phyloP scores from a whole-genome alignment of 2,113 vertebrate species.

The Empidonax alnorum region DNA sequence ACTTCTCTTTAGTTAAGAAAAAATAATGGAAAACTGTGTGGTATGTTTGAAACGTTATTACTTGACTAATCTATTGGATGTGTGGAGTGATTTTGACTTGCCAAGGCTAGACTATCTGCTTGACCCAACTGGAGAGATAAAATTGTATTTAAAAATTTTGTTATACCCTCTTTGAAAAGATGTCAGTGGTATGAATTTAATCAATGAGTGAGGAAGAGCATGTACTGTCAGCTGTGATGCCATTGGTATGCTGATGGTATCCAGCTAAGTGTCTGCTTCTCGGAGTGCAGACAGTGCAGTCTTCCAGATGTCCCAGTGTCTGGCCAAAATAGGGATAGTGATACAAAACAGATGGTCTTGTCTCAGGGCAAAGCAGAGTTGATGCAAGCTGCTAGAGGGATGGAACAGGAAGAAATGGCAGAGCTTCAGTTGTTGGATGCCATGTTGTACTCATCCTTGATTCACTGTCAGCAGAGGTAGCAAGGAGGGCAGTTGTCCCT shows the following conservation, averaged over 20 bases:
- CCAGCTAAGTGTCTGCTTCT: slow-evolving; percentile 39
- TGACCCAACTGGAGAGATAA: background rate
- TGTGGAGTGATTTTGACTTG: background rate
- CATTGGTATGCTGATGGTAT: slow-evolving; percentile 50
- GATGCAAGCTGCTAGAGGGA: background rate
- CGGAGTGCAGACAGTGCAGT: background rate
- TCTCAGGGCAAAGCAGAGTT: background rate
- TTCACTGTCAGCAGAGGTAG: background rate
- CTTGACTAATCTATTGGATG: background rate
- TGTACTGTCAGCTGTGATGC: slow-evolving; percentile 31
- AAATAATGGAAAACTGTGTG: background rate
- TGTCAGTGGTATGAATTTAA: background rate
- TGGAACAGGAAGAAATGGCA: background rate
- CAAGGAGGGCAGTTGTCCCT: background rate
- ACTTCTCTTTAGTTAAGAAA: background rate
- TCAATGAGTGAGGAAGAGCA: slow-evolving; percentile 29
- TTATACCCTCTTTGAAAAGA: background rate
- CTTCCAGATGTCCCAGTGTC: slow-evolving; percentile 58
- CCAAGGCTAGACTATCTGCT: background rate
- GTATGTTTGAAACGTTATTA: background rate
- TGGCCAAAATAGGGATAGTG: slow-evolving; percentile 26
- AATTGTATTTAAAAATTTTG: background rate
- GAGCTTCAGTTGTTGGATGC: background rate
- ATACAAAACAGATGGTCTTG: slow-evolving; percentile 40
- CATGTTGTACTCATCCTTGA: background rate